Conservation (phyloP, 2,797 vertebrate genomes). For the Vultur gryphus region DNA sequence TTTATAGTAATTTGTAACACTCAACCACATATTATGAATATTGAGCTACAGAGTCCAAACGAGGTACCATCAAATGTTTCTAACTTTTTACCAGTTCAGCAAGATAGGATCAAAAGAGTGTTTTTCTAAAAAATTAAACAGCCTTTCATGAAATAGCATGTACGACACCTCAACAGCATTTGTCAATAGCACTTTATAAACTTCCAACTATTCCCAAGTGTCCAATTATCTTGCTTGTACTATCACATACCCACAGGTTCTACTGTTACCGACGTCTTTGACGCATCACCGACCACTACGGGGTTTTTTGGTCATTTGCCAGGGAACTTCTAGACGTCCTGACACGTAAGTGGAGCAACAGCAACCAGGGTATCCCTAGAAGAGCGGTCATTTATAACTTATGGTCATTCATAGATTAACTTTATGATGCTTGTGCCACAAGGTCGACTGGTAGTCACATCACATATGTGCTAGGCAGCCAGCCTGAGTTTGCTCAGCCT, state of each 20-base stretch:
- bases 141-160: not conserved
- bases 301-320: not conserved
- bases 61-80: not conserved
- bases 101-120: not conserved
- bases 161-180: not conserved
- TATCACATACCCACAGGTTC: not conserved
- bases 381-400: not conserved
- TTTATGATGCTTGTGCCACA: not conserved
- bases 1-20: not conserved
- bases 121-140: not conserved
- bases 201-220: not conserved
- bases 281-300: not conserved
- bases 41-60: not conserved
- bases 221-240: not conserved
- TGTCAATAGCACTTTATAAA: not conserved
- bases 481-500: not conserved
- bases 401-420: not conserved
- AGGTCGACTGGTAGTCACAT: not conserved
- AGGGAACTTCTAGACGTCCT: not conserved
- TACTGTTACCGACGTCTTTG: not conserved
- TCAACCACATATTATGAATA: not conserved
- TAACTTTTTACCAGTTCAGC: not conserved
- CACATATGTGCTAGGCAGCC: not conserved
- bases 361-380: not conserved
- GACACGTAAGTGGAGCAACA: not conserved